A percentile compares a stretch with the other conserved stretches of the same genome.
phyloP scores from a whole-genome alignment of 2,797 vertebrate species.

The Pipistrellus nathusii region DNA sequence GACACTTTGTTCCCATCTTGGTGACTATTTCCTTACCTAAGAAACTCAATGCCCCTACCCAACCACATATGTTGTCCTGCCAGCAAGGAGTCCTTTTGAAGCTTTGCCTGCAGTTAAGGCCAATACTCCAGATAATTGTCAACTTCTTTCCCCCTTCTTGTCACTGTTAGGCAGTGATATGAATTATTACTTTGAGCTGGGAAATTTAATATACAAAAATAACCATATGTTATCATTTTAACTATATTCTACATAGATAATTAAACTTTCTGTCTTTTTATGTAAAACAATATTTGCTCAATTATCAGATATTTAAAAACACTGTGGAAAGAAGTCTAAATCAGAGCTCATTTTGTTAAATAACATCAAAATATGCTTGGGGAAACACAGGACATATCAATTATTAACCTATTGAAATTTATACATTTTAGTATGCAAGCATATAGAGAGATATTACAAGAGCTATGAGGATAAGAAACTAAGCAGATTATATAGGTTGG shows the following conservation, averaged over 20 bases:
- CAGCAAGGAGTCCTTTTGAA: neutral
- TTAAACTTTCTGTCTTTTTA: neutral
- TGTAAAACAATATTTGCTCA: neutral
- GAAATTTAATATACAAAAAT: conserved; percentile 8
- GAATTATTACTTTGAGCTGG: neutral
- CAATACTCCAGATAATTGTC: neutral
- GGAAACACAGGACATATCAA: neutral
- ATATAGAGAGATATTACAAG: neutral
- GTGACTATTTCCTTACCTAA: neutral
- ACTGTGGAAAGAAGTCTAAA: neutral
- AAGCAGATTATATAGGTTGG: neutral
- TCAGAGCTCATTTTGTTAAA: neutral
- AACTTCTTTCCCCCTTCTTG: neutral
- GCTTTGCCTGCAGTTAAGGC: neutral
- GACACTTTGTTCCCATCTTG: neutral
- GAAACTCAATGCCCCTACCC: neutral
- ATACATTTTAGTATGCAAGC: neutral
- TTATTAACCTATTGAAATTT: neutral
- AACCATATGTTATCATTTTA: neutral
- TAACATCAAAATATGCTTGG: neutral
- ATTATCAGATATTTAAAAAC: conserved; percentile 1
- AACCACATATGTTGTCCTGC: neutral
- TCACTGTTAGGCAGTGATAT: neutral
- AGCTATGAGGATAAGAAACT: neutral
- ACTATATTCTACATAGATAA: conserved; percentile 11